These are phyloP conservation scores for Panopea generosa DNA, from an alignment of 2,888 invertebrate genomes.

Conservation along the genomic window DNA sequence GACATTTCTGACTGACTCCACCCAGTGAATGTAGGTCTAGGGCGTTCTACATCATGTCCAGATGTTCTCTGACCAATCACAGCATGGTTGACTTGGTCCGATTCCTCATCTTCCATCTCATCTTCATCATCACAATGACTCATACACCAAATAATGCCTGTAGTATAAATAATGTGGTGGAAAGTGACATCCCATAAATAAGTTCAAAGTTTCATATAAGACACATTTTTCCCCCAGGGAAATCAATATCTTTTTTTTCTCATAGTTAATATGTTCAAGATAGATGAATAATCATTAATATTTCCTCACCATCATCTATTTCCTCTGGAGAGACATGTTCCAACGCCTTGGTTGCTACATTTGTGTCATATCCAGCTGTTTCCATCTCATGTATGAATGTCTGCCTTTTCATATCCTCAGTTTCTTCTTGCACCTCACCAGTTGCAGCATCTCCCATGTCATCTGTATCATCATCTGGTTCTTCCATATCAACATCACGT, in stretches of 20 bases:
- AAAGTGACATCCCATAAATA: too few relatives aligned
- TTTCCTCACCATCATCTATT: constrained; percentile 10
- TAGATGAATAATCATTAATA: too few relatives aligned
- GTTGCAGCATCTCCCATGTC: neutral
- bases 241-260: too few relatives aligned
- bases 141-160: constrained; percentile 71
- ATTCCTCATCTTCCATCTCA: neutral
- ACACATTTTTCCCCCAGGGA: too few relatives aligned
- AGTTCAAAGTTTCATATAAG: too few relatives aligned
- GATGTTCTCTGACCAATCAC: neutral
- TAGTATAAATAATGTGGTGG: too few relatives aligned
- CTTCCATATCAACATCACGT: too few relatives aligned
- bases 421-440: constrained; percentile 3
- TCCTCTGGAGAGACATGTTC: constrained; percentile 31
- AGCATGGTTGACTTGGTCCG: neutral
- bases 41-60: too few relatives aligned
- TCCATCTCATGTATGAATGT: constrained; percentile 62
- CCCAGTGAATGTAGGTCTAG: constrained; percentile 6
- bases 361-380: constrained; percentile 56
- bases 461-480: neutral
- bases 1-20: constrained; percentile 34
- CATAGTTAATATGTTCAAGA: too few relatives aligned
- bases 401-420: constrained; percentile 12
- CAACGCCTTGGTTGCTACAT: constrained; percentile 56
- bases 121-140: constrained; percentile 42